Evolutionary conservation across 1,140 invertebrate genomes (phyloP).

Genomic region (Atta colombica): DNA sequence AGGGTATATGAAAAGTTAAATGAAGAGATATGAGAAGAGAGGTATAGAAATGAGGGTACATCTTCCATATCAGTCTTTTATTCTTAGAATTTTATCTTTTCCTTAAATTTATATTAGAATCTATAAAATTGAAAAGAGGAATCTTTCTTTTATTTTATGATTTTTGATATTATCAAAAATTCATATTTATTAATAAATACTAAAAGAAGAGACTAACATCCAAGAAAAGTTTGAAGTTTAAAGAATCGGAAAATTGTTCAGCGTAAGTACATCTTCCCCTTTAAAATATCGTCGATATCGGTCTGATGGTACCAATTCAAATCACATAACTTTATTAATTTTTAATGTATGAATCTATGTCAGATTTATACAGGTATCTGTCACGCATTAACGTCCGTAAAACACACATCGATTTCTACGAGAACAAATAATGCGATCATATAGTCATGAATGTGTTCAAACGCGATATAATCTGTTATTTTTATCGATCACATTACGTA

Average conservation of each 20-base stretch:
- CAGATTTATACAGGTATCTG: conserved; percentile 68
- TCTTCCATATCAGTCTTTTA: neutral
- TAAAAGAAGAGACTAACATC: neutral
- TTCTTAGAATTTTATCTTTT: neutral
- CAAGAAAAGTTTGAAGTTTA: neutral
- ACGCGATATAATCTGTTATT: conserved; percentile 20
- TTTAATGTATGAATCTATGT: conserved; percentile 69
- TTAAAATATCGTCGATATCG: conserved; percentile 58
- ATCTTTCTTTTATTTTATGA: neutral
- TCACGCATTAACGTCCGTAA: conserved; percentile 62
- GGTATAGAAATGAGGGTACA: neutral
- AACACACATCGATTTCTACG: conserved; percentile 11
- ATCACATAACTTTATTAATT: conserved; percentile 69
- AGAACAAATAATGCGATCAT: conserved; percentile 7
- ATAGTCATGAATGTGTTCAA: conserved; percentile 1
- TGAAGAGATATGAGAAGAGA: conserved; percentile 15
- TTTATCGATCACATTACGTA: conserved; percentile 38
- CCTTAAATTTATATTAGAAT: neutral
- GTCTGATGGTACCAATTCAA: conserved; percentile 67
- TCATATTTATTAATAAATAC: neutral
- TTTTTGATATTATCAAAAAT: neutral
- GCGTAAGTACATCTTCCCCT: neutral
- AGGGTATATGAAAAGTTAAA: neutral
- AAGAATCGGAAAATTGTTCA: conserved; percentile 18
- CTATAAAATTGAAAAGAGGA: neutral